These are phyloP conservation scores for Cheumatopsyche charites DNA, from an alignment of 1,140 invertebrate genomes.

Conservation along the genomic window DNA sequence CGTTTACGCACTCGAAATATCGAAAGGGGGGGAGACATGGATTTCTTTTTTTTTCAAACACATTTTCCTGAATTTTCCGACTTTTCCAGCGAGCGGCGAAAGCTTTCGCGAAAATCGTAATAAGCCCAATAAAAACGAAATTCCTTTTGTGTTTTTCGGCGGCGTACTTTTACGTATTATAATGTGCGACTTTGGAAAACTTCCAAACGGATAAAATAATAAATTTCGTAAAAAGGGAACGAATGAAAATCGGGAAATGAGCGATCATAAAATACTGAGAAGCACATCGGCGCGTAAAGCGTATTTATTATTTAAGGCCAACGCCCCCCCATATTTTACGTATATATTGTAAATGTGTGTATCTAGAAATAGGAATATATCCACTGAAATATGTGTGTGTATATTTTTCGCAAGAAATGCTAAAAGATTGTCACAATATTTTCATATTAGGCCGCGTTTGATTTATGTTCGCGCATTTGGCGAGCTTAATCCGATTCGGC, in stretches of 20 bases:
- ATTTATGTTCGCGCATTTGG: no score
- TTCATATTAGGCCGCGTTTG: no score
- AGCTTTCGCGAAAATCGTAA: neutral
- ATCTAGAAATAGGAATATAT: no score
- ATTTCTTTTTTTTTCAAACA: neutral
- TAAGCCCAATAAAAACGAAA: neutral
- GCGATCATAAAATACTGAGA: slow-evolving; percentile 3
- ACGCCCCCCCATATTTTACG: neutral
- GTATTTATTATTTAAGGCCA: slow-evolving; percentile 5
- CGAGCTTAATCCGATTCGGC: no score
- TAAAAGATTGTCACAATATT: no score
- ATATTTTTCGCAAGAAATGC: no score
- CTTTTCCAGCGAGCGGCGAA: neutral
- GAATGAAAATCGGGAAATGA: slow-evolving; percentile 9
- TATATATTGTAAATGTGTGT: neutral
- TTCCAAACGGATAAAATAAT: neutral
- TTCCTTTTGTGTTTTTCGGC: neutral
- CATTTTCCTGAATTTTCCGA: neutral
- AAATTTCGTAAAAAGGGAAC: slow-evolving; percentile 2
- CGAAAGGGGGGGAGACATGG: no score
- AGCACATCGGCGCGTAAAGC: slow-evolving; percentile 5
- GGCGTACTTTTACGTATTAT: no score
- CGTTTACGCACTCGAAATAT: neutral
- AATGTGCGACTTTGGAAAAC: neutral
- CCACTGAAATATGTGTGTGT: no score